Conservation (phyloP, 2,888 invertebrate species). For the Caradrina clavipalpis region DNA sequence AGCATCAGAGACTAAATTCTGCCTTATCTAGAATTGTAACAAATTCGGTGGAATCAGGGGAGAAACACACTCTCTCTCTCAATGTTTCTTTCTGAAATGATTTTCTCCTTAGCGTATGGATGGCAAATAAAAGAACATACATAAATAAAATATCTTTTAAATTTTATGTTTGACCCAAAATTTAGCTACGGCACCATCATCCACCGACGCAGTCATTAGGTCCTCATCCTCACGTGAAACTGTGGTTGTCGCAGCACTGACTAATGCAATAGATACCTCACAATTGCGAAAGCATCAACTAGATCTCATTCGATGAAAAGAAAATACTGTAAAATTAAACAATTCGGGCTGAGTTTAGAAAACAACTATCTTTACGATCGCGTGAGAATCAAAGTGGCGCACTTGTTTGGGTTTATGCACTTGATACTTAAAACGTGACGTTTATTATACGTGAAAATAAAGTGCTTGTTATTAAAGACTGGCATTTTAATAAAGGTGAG, state of each 20-base stretch:
- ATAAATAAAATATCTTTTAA: no score
- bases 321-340: conserved; percentile 4
- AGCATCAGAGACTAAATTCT: neutral
- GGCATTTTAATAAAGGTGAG: conserved; percentile 22
- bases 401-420: conserved; percentile 27
- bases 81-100: no score
- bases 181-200: no score
- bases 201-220: no score
- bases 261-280: neutral
- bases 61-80: no score
- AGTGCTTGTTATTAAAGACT: neutral
- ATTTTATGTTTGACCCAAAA: no score
- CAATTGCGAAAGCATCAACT: conserved; percentile 5
- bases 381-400: conserved; percentile 39
- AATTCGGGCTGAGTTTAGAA: conserved; percentile 10
- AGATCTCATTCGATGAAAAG: neutral
- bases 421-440: conserved; percentile 12
- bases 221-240: no score
- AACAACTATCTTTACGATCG: conserved; percentile 31
- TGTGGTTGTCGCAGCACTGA: neutral
- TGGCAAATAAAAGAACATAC: no score
- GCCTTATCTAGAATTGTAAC: neutral
- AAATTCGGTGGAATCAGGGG: neutral
- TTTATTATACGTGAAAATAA: conserved; percentile 14
- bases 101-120: no score